These are phyloP conservation scores for Antennarius striatus DNA, from an alignment of 2,113 vertebrate species.

Conservation along the genomic window DNA sequence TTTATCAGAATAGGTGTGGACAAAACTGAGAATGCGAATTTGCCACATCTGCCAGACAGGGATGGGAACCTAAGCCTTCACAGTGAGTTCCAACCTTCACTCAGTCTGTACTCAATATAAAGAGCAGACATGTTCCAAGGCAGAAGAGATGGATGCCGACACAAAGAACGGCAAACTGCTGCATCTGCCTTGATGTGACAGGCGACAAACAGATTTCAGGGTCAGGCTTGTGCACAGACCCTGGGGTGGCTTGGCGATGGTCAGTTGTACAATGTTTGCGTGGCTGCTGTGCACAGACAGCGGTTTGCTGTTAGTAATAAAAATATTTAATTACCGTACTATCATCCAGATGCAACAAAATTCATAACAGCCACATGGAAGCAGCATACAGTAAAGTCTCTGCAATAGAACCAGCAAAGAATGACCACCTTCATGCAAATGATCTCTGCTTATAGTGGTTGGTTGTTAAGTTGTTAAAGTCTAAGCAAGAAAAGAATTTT, in stretches of 20 bases:
- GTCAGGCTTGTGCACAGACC: not conserved
- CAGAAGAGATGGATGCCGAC: not conserved
- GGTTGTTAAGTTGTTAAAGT: constrained; percentile 20
- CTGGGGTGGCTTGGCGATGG: not conserved
- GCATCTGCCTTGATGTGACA: constrained; percentile 2
- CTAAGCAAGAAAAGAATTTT: not conserved
- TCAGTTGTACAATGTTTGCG: not conserved
- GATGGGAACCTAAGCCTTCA: not conserved
- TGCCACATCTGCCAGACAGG: not conserved
- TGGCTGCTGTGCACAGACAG: not conserved
- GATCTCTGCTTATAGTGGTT: constrained; percentile 16
- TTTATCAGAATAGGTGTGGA: not conserved
- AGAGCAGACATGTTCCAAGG: too few relatives aligned
- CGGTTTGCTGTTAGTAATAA: constrained; percentile 17
- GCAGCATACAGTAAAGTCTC: too few relatives aligned
- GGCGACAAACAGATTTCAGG: not conserved
- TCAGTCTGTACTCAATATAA: not conserved
- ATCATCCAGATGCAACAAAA: constrained; percentile 26
- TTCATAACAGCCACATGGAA: too few relatives aligned
- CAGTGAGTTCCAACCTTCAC: not conserved
- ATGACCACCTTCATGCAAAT: not conserved
- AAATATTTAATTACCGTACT: constrained; percentile 29
- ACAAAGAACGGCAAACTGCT: not conserved
- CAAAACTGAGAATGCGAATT: not conserved
- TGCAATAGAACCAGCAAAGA: not conserved